Evolutionary conservation across 2,797 vertebrate genomes (phyloP), one percentile per base, ranked within the genome.

Genomic region (Enteromius afrohamiltoni): DNA sequence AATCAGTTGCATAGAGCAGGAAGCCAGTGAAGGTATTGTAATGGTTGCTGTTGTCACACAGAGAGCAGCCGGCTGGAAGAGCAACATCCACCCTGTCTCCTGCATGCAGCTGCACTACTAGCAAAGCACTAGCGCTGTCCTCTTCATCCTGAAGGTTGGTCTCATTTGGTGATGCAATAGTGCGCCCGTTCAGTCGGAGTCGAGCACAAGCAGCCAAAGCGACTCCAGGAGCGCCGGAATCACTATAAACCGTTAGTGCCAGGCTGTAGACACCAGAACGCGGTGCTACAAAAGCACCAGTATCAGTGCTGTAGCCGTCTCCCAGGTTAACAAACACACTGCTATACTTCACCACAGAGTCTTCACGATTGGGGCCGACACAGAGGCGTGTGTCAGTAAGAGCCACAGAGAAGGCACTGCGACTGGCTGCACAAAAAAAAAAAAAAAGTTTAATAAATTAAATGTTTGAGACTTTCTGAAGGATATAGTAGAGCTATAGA

Each of bases 11-110:
- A 58, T 93, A 94, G 42, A 95, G 91, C 86, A 95, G 89, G 87
- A 94, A 95, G 45, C 91, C 93, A 1, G 89, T 92, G 87, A 95
- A 95, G 1, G 93, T 94, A 88, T 94, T 95, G 74, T 79, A 92
- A 87, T 93, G 92, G 74, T 29, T 91, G n/a, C 6, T 16, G 80
- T 87, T 40, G n/a, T 94, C 93, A 2, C 92, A 94, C 82, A 95
- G 60, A 51, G 29, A 31, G 77, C 91, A 93, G 26, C 78, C 87
- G 0, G 2, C 3, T 1, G 82, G 90, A 69, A 95, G 85, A 40
- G 0, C 21, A 40, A 92, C 92, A 0, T 47, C 62, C 81, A 95
- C 90, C 16, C 3, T 3, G 75, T 94, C 91, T 1, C 90, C 89
- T 0, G 90, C 89, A 2, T 14, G 77, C 82, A 95, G 90, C 55